Conservation (phyloP, 2,797 vertebrate genomes). For the Alfaro cultratus region DNA sequence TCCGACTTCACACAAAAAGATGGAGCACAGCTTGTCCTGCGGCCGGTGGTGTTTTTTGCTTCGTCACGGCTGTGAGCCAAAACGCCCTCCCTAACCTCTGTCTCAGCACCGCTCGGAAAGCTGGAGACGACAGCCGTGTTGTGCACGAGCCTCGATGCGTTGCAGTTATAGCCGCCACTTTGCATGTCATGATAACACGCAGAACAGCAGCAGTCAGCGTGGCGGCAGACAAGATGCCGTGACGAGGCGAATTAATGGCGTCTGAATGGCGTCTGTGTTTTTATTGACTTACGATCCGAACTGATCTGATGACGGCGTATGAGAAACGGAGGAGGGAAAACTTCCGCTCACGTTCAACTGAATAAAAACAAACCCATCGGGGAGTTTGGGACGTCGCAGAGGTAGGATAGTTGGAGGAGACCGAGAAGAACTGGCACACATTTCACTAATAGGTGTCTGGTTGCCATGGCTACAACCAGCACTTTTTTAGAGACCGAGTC, state of each 20-base stretch:
- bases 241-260: constrained; percentile 10
- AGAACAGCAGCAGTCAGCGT: constrained; percentile 5
- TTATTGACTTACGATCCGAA: constrained; percentile 14
- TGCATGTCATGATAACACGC: constrained; percentile 28
- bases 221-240: constrained; percentile 16
- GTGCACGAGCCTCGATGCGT: constrained; percentile 21
- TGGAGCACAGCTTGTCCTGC: constrained; percentile 72
- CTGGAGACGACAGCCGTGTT: constrained; percentile 35
- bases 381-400: constrained; percentile 16
- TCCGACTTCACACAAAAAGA: constrained; percentile 53
- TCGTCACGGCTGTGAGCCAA: constrained; percentile 74
- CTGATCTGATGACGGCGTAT: constrained; percentile 10
- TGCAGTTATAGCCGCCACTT: constrained; percentile 39
- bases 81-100: constrained; percentile 55
- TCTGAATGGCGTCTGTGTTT: neutral
- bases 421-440: constrained; percentile 36
- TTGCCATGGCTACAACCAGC: constrained; percentile 73
- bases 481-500: constrained; percentile 50
- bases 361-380: constrained; percentile 11
- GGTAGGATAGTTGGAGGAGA: constrained; percentile 25
- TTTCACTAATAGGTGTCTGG: constrained; percentile 64
- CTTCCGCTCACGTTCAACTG: constrained; percentile 17
- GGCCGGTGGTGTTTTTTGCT: constrained; percentile 70
- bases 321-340: constrained; percentile 10
- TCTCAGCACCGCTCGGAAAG: constrained; percentile 52